A percentile compares a stretch with the other conserved stretches of the same genome.
phyloP scores from a whole-genome alignment of 2,888 invertebrate species.

The Pseudolycoriella hygida region DNA sequence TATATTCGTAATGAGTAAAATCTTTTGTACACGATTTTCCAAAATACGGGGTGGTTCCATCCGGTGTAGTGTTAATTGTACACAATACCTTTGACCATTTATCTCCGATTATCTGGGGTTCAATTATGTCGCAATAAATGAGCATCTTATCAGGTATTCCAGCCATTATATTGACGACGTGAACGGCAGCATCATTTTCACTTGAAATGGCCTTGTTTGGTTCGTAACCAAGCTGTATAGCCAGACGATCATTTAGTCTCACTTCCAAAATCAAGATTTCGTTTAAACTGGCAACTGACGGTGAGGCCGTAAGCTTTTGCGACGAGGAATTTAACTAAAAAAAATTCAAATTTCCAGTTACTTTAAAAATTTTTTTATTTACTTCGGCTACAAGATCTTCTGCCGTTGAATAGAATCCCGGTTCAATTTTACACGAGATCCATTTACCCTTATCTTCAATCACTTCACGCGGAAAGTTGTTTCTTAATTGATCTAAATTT shows the following conservation, averaged over 20 bases:
- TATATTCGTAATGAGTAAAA: neutral
- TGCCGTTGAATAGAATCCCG: neutral
- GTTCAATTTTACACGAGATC: neutral
- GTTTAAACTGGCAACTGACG: too few species aligned
- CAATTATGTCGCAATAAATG: slow-evolving; percentile 3
- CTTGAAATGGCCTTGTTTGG: neutral
- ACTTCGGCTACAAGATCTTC: neutral
- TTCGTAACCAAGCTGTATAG: neutral
- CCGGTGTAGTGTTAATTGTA: neutral
- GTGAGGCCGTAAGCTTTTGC: too few species aligned
- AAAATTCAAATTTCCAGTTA: too few species aligned
- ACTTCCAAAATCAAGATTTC: too few species aligned
- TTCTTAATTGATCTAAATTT: too few species aligned
- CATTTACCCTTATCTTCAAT: too few species aligned
- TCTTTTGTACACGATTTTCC: neutral
- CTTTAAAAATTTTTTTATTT: neutral
- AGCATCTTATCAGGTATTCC: slow-evolving; percentile 3
- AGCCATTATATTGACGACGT: neutral
- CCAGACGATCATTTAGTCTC: neutral
- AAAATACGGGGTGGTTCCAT: neutral
- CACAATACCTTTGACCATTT: neutral
- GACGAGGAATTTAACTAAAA: too few species aligned
- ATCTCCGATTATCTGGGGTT: neutral
- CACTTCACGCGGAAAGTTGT: too few species aligned
- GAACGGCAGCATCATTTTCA: too few species aligned